Evolutionary conservation across 1,140 invertebrate species (phyloP).

Genomic region (Listronotus bonariensis): DNA sequence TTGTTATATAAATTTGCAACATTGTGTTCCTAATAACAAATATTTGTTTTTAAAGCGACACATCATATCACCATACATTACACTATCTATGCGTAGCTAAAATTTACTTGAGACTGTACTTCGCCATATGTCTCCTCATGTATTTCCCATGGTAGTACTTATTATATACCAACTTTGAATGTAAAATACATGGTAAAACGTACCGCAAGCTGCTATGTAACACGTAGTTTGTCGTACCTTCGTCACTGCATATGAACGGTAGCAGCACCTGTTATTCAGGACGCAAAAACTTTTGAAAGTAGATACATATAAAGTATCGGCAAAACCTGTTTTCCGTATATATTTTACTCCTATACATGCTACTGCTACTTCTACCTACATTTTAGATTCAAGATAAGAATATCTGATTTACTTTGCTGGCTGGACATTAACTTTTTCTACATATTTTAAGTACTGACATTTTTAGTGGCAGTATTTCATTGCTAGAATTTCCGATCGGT

Average conservation of each 20-base stretch:
- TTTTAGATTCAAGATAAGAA: slow-evolving; percentile 23
- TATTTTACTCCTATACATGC: slow-evolving; percentile 27
- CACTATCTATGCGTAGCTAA: no score
- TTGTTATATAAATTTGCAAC: no score
- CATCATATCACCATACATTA: no score
- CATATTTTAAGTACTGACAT: slow-evolving; percentile 15
- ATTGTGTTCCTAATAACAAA: no score
- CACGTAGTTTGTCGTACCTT: slow-evolving; percentile 21
- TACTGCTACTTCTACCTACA: slow-evolving; percentile 22
- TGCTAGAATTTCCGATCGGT: slow-evolving; percentile 6
- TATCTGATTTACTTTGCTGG: slow-evolving; percentile 25
- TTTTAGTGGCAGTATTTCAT: slow-evolving; percentile 11
- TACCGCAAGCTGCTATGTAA: slow-evolving; percentile 29
- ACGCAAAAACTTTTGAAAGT: slow-evolving; percentile 32
- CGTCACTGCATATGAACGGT: slow-evolving; percentile 4
- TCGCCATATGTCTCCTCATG: no score
- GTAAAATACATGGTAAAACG: slow-evolving; percentile 12
- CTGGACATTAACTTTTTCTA: slow-evolving; percentile 14
- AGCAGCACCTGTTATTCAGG: slow-evolving; percentile 26
- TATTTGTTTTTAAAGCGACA: no score
- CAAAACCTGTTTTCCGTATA: slow-evolving; percentile 29
- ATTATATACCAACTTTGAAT: background rate
- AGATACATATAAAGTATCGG: slow-evolving; percentile 31
- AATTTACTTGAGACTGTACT: no score
- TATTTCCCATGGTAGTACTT: background rate